These are phyloP conservation scores for Salvelinus namaycush DNA, from an alignment of 2,113 vertebrate genomes.

Conservation along the genomic window DNA sequence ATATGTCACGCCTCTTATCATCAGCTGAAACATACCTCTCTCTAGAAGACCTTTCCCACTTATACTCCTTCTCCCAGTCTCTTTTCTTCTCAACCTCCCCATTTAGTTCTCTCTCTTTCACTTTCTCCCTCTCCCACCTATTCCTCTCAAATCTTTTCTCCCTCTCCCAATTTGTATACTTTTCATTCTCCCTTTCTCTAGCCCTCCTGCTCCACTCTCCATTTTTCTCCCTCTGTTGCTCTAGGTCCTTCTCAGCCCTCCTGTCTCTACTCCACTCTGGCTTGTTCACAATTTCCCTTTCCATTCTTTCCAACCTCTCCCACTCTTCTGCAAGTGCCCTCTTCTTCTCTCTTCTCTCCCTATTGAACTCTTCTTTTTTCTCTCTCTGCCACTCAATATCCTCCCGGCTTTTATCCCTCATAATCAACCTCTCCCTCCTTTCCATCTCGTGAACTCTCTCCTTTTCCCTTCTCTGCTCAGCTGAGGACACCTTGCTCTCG, in stretches of 20 bases:
- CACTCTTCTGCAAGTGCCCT: slow-evolving; percentile 16
- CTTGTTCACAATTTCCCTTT: not conserved
- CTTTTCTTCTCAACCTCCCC: not conserved
- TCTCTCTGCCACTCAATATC: slow-evolving; percentile 15
- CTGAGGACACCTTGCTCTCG: slow-evolving; percentile 26
- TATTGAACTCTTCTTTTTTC: slow-evolving; percentile 48
- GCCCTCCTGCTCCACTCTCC: not conserved
- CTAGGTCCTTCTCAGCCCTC: slow-evolving; percentile 11
- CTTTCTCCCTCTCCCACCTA: slow-evolving; percentile 52
- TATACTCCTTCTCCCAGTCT: slow-evolving; percentile 54
- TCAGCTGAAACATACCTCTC: not conserved
- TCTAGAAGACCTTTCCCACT: not conserved
- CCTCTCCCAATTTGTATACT: not conserved
- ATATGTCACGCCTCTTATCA: not conserved
- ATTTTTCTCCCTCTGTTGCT: not conserved
- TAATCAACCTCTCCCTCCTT: slow-evolving; percentile 5
- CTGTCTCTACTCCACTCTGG: slow-evolving; percentile 1
- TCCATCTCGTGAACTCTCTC: slow-evolving; percentile 18
- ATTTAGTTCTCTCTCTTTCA: slow-evolving; percentile 58
- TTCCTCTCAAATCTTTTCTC: slow-evolving; percentile 51
- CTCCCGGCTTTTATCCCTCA: slow-evolving; percentile 14
- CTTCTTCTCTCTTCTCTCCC: slow-evolving; percentile 28
- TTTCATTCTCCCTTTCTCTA: slow-evolving; percentile 12
- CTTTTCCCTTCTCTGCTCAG: slow-evolving; percentile 30
- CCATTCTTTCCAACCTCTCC: slow-evolving; percentile 6